phyloP scores from a whole-genome alignment of 1,140 invertebrate genomes.

The Gryllus bimaculatus region DNA sequence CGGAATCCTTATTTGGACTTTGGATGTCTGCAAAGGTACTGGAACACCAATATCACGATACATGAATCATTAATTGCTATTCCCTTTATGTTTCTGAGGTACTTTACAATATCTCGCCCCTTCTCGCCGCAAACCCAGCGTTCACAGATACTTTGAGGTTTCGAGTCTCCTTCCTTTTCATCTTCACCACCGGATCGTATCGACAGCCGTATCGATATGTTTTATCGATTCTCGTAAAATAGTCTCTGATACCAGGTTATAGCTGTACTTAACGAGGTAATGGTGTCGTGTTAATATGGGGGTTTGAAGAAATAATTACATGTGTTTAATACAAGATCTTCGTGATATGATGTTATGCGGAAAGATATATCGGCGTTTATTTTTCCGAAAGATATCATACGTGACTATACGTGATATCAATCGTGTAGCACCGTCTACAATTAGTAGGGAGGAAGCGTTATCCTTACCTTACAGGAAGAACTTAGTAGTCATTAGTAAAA shows the following conservation, averaged over 20 bases:
- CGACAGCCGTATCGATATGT: not conserved
- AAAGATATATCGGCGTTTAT: not conserved
- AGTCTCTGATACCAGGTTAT: not conserved
- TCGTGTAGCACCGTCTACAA: not conserved
- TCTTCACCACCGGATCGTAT: not conserved
- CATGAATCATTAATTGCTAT: not conserved
- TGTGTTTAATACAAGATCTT: not conserved
- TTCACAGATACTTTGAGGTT: not conserved
- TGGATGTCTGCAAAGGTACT: not conserved
- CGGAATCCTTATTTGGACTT: not conserved
- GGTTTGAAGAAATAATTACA: slow-evolving; percentile 5
- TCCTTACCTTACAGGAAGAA: too few species aligned
- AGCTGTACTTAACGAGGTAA: not conserved
- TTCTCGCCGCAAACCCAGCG: not conserved
- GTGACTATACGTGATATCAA: not conserved
- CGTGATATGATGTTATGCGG: not conserved
- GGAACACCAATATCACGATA: not conserved
- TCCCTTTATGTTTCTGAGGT: not conserved
- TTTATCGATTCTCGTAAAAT: not conserved
- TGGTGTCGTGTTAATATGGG: not conserved
- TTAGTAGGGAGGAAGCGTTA: too few species aligned
- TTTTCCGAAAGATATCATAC: not conserved
- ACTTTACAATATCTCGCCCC: too few species aligned
- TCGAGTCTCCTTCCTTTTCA: not conserved
- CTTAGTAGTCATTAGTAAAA: too few species aligned